A percentile compares a stretch with the other conserved stretches of the same genome.
phyloP scores from a whole-genome alignment of 1,140 invertebrate genomes.

The Drosophila chauvacae region DNA sequence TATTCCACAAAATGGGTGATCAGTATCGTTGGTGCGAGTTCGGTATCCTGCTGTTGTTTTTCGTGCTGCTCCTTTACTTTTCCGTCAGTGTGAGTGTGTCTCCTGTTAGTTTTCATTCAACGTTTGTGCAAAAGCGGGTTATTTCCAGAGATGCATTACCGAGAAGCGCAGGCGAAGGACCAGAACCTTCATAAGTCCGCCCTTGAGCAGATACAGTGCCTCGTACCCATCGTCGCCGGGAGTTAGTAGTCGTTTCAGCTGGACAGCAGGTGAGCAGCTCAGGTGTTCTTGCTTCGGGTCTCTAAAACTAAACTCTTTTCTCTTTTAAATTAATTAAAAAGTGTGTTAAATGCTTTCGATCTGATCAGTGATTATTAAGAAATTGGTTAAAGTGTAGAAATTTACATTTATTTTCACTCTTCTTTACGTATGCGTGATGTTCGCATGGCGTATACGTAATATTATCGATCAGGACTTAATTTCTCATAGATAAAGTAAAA shows the following conservation, averaged over 20 bases:
- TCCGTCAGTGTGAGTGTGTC: constrained; percentile 36
- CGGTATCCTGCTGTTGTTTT: constrained; percentile 30
- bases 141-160: constrained; percentile 33
- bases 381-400: neutral
- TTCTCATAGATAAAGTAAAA: constrained; percentile 5
- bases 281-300: neutral
- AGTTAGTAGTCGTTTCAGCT: constrained; percentile 18
- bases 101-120: neutral
- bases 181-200: constrained; percentile 4
- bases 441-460: constrained; percentile 1
- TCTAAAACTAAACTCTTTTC: neutral
- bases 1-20: constrained; percentile 27
- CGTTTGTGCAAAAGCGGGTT: neutral
- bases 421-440: neutral
- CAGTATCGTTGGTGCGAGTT: constrained; percentile 40
- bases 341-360: constrained; percentile 10
- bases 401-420: neutral
- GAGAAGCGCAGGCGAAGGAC: constrained; percentile 15
- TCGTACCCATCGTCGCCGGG: constrained; percentile 27
- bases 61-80: constrained; percentile 30
- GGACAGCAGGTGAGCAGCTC: constrained; percentile 44
- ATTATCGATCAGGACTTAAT: neutral
- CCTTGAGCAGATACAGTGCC: constrained; percentile 26
- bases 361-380: neutral
- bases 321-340: constrained; percentile 19